Conservation (phyloP, 1,140 invertebrate genomes). For the Delia radicum region DNA sequence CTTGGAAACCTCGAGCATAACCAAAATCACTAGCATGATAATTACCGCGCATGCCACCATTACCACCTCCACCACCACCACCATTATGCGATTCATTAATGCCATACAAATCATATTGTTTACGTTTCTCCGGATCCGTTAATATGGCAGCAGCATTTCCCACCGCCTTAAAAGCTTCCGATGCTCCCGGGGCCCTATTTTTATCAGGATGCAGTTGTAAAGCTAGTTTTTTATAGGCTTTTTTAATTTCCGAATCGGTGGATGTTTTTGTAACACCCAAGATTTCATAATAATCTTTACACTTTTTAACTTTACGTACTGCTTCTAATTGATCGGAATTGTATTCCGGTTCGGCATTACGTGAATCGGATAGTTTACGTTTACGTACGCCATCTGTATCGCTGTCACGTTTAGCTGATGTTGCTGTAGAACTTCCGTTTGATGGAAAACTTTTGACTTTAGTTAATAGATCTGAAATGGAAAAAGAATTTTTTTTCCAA, state of each 20-base stretch:
- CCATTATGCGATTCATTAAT: slow-evolving; percentile 58
- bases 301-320: slow-evolving; percentile 67
- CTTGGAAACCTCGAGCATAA: slow-evolving; percentile 84
- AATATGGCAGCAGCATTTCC: slow-evolving; percentile 94
- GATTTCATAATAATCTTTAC: slow-evolving; percentile 98
- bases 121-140: slow-evolving; percentile 89
- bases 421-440: background rate
- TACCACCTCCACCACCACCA: slow-evolving; percentile 30
- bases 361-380: slow-evolving; percentile 51
- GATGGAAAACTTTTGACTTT: slow-evolving; percentile 50
- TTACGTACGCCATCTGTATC: slow-evolving; percentile 64
- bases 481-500: slow-evolving; percentile 24
- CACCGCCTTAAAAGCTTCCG: slow-evolving; percentile 94
- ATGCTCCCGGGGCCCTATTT: slow-evolving; percentile 93
- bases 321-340: slow-evolving; percentile 63
- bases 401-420: background rate
- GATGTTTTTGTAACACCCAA: slow-evolving; percentile 87
- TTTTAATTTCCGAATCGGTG: slow-evolving; percentile 93
- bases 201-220: slow-evolving; percentile 98
- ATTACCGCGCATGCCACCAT: slow-evolving; percentile 28
- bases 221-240: slow-evolving; percentile 94
- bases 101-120: slow-evolving; percentile 87
- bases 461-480: slow-evolving; percentile 51
- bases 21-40: slow-evolving; percentile 59
- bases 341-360: slow-evolving; percentile 58